Evolutionary conservation across 2,888 invertebrate species (phyloP).

Genomic region (Oligia latruncula): DNA sequence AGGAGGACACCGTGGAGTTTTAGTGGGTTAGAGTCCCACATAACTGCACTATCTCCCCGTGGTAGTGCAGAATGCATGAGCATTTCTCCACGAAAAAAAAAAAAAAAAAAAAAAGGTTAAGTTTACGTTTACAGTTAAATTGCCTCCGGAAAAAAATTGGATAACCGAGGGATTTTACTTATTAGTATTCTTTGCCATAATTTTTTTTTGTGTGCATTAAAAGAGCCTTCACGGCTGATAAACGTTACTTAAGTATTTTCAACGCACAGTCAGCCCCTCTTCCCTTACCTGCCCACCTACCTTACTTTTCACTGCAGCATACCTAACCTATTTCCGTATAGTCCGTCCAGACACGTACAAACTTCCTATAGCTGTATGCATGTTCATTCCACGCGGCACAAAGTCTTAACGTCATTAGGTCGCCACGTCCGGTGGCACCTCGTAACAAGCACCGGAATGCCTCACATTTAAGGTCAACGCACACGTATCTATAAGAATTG

Average conservation of each 20-base stretch:
- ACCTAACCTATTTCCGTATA: neutral
- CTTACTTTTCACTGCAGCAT: neutral
- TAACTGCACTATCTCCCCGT: no score
- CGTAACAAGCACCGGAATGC: constrained; percentile 62
- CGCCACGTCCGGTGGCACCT: constrained; percentile 32
- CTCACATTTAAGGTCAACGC: constrained; percentile 53
- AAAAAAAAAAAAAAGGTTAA: no score
- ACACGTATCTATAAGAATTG: neutral
- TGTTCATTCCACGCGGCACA: constrained; percentile 29
- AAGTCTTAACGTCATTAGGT: constrained; percentile 51
- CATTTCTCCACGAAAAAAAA: no score
- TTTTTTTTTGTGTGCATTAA: neutral
- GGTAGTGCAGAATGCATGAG: no score
- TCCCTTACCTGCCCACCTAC: neutral
- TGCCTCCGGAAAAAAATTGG: neutral
- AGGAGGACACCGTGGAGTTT: no score
- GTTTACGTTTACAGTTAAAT: no score
- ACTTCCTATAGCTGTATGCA: neutral
- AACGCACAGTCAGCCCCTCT: neutral
- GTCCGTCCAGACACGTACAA: neutral
- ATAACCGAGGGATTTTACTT: neutral
- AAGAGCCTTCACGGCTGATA: neutral
- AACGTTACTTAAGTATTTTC: neutral
- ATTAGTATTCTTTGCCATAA: no score
- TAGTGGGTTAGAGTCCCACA: no score